Percentiles rank a stretch among this genome's conserved stretches.
phyloP scores from a whole-genome alignment of 2,797 vertebrate species.

The Crenuchus spilurus region DNA sequence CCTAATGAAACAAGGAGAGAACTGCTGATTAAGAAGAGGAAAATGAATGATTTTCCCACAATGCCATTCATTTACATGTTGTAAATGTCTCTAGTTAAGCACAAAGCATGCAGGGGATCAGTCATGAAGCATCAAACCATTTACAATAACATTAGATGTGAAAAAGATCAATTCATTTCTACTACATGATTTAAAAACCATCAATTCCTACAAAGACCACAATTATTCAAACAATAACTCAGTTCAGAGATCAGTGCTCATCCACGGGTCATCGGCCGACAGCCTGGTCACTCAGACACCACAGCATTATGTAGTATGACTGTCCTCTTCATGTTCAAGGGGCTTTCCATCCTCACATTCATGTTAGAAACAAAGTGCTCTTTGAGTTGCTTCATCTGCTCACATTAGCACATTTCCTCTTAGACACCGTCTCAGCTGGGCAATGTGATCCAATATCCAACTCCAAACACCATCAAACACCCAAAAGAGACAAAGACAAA shows the following conservation, averaged over 20 bases:
- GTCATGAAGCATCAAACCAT: neutral
- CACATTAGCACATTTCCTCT: slow-evolving; percentile 8
- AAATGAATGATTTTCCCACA: neutral
- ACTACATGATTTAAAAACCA: neutral
- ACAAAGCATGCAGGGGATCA: neutral
- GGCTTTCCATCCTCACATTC: neutral
- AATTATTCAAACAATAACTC: neutral
- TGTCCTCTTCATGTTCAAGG: neutral
- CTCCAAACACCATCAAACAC: neutral
- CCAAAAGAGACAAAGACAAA: slow-evolving; percentile 4
- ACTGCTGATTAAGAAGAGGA: neutral
- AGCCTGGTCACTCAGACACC: neutral
- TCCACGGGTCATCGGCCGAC: neutral
- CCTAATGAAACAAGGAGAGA: slow-evolving; percentile 74
- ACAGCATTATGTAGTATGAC: neutral
- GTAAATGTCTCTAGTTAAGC: too few relatives aligned
- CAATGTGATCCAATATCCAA: neutral
- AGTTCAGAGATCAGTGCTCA: slow-evolving; percentile 27
- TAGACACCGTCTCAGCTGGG: neutral
- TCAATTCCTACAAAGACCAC: neutral
- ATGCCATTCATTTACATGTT: neutral
- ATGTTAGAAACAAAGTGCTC: neutral
- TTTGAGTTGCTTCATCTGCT: slow-evolving; percentile 7
- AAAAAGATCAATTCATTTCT: neutral
- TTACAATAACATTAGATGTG: neutral